Evolutionary conservation across 2,797 vertebrate species (phyloP), one percentile per base, ranked within the genome.

Genomic region (Lateolabrax maculatus): DNA sequence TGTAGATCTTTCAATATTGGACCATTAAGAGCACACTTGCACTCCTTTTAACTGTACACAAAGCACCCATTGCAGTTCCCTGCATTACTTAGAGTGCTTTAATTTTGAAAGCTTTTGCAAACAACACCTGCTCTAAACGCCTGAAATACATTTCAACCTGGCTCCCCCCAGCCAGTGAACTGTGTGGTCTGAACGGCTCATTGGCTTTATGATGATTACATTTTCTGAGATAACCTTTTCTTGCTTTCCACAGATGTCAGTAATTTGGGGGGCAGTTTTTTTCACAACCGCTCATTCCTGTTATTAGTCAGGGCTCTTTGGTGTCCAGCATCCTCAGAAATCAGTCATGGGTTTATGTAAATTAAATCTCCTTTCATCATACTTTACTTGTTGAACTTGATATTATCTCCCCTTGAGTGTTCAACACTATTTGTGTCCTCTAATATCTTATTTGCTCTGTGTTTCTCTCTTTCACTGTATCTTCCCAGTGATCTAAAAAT

Each of bases 171-270:
- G 52, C 57, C 63, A 23, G 71, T 46, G 51, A 83, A 56, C 79
- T 60, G 49, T 77, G 77, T 48, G 64, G 73, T 53, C 49, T 53
- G 48, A 68, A 58, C 36, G 67, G 62, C 88, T 88, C 90, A 88
- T 89, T 89, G 82, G 69, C 83, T 88, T 88, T 77, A 87, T 80
- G 82, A 86, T 79, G 81, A 87, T 90, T 79, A 71, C 41, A 77
- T 70, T 87, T 81, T 86, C 72, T 37, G 63, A 81, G 55, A 87
- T 86, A 57, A 86, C 79, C 78, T 84, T 82, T 85, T 69, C 81
- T 62, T 75, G 44, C 77, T 77, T 85, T 81, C 41, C 77, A 81
- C 89, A 91, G 90, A 91, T 90, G 87, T 83, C 84, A 56, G 77
- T 83, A 77, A 83, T 90, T 89, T 84, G 48, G 31, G 71, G 62